Conservation (phyloP, 2,888 invertebrate genomes). For the Heliconius sara region DNA sequence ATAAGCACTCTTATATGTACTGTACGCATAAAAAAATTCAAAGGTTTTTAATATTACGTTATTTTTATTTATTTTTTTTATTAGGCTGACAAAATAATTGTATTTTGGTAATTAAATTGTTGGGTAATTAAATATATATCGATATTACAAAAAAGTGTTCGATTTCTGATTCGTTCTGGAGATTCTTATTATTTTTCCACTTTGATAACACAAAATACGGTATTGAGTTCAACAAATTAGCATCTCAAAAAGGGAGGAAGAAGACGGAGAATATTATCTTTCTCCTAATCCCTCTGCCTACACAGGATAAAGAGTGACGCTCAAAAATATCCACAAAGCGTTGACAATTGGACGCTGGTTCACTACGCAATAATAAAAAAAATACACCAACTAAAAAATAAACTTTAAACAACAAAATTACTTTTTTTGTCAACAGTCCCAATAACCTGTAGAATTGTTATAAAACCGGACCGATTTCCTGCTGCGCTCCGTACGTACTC, state of each 20-base stretch:
- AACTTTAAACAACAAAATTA: no score
- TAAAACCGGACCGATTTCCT: constrained; percentile 28
- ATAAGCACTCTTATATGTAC: constrained; percentile 49
- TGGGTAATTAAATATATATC: background rate
- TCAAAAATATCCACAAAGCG: no score
- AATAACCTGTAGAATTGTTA: constrained; percentile 27
- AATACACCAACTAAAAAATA: background rate
- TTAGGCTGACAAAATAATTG: background rate
- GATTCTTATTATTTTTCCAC: no score
- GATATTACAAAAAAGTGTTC: no score
- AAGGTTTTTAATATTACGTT: background rate
- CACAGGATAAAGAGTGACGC: no score
- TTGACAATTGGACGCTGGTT: no score
- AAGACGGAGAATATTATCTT: no score
- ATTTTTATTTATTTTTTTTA: background rate
- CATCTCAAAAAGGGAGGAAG: no score
- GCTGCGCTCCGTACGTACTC: background rate
- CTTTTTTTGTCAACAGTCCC: constrained; percentile 33
- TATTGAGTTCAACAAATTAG: no score
- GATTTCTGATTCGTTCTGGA: no score
- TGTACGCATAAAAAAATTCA: constrained; percentile 49
- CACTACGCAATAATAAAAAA: background rate
- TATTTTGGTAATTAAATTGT: background rate
- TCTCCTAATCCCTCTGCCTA: no score
- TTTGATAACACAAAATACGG: no score